These are phyloP conservation scores for Sesia apiformis DNA, from an alignment of 2,888 invertebrate species.

Conservation along the genomic window DNA sequence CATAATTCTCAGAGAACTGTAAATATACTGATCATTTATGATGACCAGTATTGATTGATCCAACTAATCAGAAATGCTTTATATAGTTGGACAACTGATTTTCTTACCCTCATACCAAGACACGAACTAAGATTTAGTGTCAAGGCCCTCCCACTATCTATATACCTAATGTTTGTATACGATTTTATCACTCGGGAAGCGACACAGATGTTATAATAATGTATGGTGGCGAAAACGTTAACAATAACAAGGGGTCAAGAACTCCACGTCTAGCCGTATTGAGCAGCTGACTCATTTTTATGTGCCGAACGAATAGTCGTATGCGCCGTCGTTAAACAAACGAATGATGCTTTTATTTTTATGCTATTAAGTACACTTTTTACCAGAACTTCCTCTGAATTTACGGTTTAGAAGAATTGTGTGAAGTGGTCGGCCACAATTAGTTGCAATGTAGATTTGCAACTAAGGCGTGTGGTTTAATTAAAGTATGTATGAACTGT, in stretches of 20 bases:
- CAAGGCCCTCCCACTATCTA: too few species aligned
- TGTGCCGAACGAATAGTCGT: background rate
- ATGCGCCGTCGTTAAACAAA: background rate
- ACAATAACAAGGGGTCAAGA: slow-evolving; percentile 41
- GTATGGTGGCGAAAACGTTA: slow-evolving; percentile 1
- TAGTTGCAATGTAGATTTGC: slow-evolving; percentile 23
- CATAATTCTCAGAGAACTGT: too few species aligned
- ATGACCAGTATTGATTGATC: too few species aligned
- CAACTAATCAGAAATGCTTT: too few species aligned
- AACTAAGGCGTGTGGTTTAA: background rate
- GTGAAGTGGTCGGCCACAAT: slow-evolving; percentile 15
- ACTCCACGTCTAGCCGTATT: slow-evolving; percentile 54
- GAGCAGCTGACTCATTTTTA: slow-evolving; percentile 44
- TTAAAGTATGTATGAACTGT: background rate
- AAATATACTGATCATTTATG: too few species aligned
- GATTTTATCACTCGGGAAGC: too few species aligned
- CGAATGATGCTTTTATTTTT: background rate
- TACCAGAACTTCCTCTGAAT: background rate
- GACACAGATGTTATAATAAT: too few species aligned
- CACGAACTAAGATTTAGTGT: too few species aligned
- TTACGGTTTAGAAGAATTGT: background rate
- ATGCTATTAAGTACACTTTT: background rate
- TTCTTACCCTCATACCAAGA: too few species aligned
- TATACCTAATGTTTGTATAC: too few species aligned
- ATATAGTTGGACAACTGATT: too few species aligned